Base-by-base conservation (phyloP, 92 coral and sea anemone species). In the Paramuricea clavata region DNA sequence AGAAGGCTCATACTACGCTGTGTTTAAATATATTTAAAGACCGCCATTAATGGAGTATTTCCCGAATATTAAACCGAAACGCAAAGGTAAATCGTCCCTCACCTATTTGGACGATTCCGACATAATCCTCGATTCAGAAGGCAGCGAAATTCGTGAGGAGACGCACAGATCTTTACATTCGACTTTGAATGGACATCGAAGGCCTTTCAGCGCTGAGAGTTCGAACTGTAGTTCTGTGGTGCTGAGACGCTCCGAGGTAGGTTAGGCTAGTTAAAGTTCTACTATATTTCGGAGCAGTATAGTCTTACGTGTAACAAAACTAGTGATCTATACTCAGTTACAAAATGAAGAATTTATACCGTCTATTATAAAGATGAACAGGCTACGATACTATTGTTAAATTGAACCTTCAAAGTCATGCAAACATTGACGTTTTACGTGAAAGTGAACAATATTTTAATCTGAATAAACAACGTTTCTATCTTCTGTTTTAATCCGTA, bases 181-280 rank as follows among this genome's bases (percentile, higher is more conserved):
- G 39, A 94, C 91, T 62, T 87, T 93, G 41, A 88, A 76, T 27
- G 97, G 98, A 17, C 92, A 91, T 87, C 89, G 98, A 30, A 86
- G 93, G 85, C 62, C 95, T 61, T 85, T 93, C 19, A 92, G 98
- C 83, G 98, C 95, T 27, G 95, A 85, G 61, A 94, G 98, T 34
- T 97, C 99, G 0, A 88, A 95, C 74, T 91, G 94, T 49, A 94
- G 87, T 88, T 97, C 99, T 0, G 95, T 95, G 22, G 92, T 88
- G 13, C 95, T 91, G 52, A 88, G 94, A 81, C 80, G 97, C 82
- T 87, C 85, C 81, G 99, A 97, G 98, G 99, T 97, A 78, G 54
- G 90, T n/a, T 61, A 13, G 22, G 22, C 42, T 75, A 26, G 8
- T 5, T 30, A 15, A 41, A 26, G 41, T 39, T 56, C 19, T 13